Base-by-base conservation (phyloP, 2,888 invertebrate species). In the Acleris sparsana region DNA sequence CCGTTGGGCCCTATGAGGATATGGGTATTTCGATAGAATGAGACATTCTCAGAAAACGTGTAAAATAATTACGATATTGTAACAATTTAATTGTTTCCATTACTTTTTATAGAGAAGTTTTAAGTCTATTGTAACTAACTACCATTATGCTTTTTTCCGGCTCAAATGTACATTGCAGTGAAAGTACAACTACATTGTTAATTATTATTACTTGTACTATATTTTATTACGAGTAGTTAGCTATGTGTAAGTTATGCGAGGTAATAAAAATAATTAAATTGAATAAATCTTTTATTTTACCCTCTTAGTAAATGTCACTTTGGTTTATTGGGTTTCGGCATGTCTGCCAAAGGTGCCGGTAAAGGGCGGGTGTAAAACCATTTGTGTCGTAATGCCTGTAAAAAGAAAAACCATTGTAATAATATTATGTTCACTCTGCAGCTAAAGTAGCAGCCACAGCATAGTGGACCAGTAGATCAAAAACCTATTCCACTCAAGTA, bases 291-390 rank as follows among this genome's bases (percentile, higher is more conserved):
- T 72, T 71, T 75, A 71, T 72, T 75, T 67, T 16, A 17, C 16
- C 6, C 6, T n/a, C 5, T 46, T 3, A 16, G 5, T 46, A 16
- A 13, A 46, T 16, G 6, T 46, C 2, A 46, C 46, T 46, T 46
- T 17, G 46, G 7, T 17, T 44, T 72, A 6, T 80, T 84, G 2
- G 96, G 96, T 80, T 94, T 95, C 3, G 96, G 96, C 92, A 97
- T 94, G 64, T 96, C 94, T 55, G 93, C 88, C 72, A 95, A 83
- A 6, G 93, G 77, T 33, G 95, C 94, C 5, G 96, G 95, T 29
- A 93, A 86, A 0, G 97, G 97, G 67, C 93, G 92, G 1, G 93
- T 94, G 77, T 93, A 93, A 84, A 97, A 97, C 92, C 96, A 97
- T 17, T 88, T 87, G 82, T 97, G 96, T 55, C 93, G 87, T 44